phyloP scores from a whole-genome alignment of 2,888 invertebrate species.

The Caradrina kadenii region DNA sequence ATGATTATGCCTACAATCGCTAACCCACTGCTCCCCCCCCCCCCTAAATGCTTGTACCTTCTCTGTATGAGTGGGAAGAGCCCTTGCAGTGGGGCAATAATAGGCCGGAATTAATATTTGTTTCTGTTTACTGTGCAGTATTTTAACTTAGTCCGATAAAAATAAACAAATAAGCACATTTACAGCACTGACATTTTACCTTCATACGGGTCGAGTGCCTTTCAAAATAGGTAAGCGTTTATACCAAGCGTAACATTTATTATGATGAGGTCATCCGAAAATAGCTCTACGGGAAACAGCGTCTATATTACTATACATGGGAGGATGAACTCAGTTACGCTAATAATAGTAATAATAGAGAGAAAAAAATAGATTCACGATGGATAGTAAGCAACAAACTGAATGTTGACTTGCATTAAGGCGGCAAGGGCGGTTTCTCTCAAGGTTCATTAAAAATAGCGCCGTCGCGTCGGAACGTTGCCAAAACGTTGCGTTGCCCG shows the following conservation, averaged over 20 bases:
- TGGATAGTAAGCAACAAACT: constrained; percentile 69
- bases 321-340: constrained; percentile 67
- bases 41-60: too few species aligned
- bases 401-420: constrained; percentile 76
- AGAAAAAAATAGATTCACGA: constrained; percentile 68
- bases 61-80: too few species aligned
- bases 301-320: constrained; percentile 73
- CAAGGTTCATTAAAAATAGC: constrained; percentile 90
- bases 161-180: constrained; percentile 61
- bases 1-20: too few species aligned
- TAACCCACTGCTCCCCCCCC: too few species aligned
- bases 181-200: constrained; percentile 74
- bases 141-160: constrained; percentile 6
- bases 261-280: constrained; percentile 81
- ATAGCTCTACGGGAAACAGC: constrained; percentile 74
- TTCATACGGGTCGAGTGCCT: constrained; percentile 74
- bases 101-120: background rate
- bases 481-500: constrained; percentile 84
- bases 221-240: constrained; percentile 75
- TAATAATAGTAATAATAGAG: constrained; percentile 69
- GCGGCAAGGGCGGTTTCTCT: constrained; percentile 88
- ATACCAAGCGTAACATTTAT: constrained; percentile 75
- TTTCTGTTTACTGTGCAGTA: constrained; percentile 24
- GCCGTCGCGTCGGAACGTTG: constrained; percentile 83
- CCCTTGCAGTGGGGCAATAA: too few species aligned